phyloP scores from a whole-genome alignment of 1,140 invertebrate species.

The Temnothorax curvispinosus region DNA sequence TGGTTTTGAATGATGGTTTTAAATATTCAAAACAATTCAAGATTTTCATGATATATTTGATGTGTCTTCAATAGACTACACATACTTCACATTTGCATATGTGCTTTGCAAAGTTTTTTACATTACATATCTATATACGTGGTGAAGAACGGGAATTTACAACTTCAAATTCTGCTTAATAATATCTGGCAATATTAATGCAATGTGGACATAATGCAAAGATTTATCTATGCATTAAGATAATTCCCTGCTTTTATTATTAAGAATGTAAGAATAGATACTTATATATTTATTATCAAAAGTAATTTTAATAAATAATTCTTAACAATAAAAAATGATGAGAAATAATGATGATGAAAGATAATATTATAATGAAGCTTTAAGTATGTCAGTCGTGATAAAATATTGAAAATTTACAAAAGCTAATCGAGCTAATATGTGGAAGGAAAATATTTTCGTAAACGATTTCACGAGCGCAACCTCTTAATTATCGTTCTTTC shows the following conservation, averaged over 20 bases:
- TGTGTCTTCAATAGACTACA: no score
- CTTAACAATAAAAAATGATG: neutral
- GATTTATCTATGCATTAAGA: neutral
- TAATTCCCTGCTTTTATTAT: neutral
- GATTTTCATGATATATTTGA: neutral
- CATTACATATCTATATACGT: no score
- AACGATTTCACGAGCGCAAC: neutral
- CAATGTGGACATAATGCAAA: neutral
- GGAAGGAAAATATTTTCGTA: neutral
- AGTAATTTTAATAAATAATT: neutral
- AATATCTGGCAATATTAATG: no score
- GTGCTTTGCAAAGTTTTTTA: neutral
- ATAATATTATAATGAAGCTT: constrained; percentile 4
- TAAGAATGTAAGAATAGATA: neutral
- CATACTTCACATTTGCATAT: neutral
- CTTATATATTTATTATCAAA: neutral
- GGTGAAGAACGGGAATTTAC: no score
- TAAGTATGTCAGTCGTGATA: neutral
- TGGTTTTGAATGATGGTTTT: no score
- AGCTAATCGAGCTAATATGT: neutral
- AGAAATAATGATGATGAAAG: neutral
- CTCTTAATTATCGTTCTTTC: neutral
- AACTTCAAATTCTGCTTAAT: no score
- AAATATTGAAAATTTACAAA: constrained; percentile 22
- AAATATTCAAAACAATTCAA: neutral